Base-by-base conservation (phyloP, 2,888 invertebrate genomes). In the Brachypterus glaber region DNA sequence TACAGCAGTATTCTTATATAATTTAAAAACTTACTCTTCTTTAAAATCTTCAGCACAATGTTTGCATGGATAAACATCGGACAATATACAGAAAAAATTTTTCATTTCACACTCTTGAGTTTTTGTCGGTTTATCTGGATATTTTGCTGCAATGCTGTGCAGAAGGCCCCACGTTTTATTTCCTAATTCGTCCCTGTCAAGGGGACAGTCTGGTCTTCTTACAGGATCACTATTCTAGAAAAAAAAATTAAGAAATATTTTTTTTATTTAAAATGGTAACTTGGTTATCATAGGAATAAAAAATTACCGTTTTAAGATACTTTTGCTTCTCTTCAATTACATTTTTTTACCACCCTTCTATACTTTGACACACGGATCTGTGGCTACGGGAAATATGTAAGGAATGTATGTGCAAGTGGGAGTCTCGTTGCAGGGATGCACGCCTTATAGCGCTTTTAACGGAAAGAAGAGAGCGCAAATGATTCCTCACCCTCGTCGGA, bases 81-180 rank as follows among this genome's bases (percentile, higher is more conserved):
- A 79, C 56, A 98, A 82, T 21, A 84, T 70, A 27, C 76, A 69
- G 46, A 97, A 82, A 60, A 97, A 95, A 25, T 72, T 71, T 30
- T 70, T 73, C 79, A 95, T 88, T 47, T 89, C 81, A 1, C 70
- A 67, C 34, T 82, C 76, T 51, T 93, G 77, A 29, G 72, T 64
- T 4, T 65, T 64, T 0, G 77, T 74, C 0, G 98, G 96, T 49
- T 77, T 74, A 3, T 84, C 80, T 0, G 97, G 93, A 67, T 82
- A 98, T 62, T 91, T 88, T 0, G 93, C 89, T 2, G 92, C 93
- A 80, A 97, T 92, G 0, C 97, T 89, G 60, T 98, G 98, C 2
- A 98, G 71, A 50, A 97, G 78, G 4, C 86, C 80, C 98, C 98
- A 98, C 2, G 96, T 86, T 34, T 77, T 75, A 3, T 75, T 73